Conservation (phyloP, 2,888 invertebrate species). For the Bimastos eiseni region DNA sequence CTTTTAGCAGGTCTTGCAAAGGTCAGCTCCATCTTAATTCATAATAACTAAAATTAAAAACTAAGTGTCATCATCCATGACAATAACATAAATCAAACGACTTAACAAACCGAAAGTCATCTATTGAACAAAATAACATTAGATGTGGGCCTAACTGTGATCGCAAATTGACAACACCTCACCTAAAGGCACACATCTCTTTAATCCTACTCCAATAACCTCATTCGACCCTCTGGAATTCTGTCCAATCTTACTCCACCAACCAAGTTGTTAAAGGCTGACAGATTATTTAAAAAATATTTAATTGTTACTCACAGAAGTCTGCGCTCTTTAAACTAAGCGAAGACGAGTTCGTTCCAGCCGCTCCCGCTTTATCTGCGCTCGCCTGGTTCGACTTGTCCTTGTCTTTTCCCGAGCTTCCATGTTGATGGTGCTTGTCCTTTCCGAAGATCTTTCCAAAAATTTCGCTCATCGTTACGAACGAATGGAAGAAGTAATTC, state of each 20-base stretch:
- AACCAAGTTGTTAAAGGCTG: background rate
- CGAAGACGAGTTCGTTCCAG: slow-evolving; percentile 18
- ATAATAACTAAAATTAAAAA: no score
- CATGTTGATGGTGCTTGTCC: slow-evolving; percentile 35
- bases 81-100: background rate
- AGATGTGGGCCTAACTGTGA: background rate
- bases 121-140: background rate
- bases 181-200: background rate
- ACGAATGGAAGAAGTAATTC: background rate
- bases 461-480: slow-evolving; percentile 40
- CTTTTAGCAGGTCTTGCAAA: background rate
- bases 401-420: slow-evolving; percentile 33
- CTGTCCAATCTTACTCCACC: background rate
- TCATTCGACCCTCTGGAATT: background rate
- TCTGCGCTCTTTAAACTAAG: slow-evolving; percentile 32
- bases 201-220: background rate
- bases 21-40: no score
- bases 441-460: slow-evolving; percentile 44
- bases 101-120: background rate
- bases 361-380: slow-evolving; percentile 29
- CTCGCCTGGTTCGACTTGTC: slow-evolving; percentile 20
- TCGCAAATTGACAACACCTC: background rate
- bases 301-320: slow-evolving; percentile 38
- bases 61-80: background rate
- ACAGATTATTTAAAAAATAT: background rate